Conservation (phyloP, 2,113 vertebrate genomes). For the Oceanodroma tethys region DNA sequence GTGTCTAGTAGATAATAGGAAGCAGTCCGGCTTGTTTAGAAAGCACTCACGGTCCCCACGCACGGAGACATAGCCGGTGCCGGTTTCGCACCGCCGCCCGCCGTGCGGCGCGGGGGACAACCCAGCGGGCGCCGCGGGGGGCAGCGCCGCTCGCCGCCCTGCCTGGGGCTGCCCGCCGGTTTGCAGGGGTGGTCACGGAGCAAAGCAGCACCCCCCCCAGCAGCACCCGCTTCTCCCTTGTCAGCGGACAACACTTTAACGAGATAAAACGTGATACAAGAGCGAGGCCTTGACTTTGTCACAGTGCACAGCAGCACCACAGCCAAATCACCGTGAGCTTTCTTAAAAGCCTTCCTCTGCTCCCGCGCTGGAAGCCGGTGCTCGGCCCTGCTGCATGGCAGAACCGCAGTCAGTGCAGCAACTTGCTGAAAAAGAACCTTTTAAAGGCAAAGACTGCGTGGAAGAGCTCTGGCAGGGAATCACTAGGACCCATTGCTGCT, state of each 20-base stretch:
- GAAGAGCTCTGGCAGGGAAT: too few species aligned
- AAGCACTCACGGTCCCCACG: accelerated
- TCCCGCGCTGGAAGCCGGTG: accelerated
- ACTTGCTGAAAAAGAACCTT: background rate
- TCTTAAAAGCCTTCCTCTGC: background rate
- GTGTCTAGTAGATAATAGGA: background rate
- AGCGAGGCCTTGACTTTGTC: background rate
- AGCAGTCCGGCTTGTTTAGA: background rate
- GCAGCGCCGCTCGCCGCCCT: background rate
- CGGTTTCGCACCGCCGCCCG: background rate
- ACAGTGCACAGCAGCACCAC: background rate
- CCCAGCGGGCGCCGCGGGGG: background rate
- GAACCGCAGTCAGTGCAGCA: accelerated
- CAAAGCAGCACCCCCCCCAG: background rate
- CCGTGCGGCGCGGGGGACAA: background rate
- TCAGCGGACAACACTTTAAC: too few species aligned
- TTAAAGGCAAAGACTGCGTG: background rate
- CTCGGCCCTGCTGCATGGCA: background rate
- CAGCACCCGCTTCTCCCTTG: background rate
- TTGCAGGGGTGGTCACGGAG: background rate
- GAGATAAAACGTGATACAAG: background rate
- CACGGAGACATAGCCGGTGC: accelerated
- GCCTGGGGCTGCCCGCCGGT: background rate
- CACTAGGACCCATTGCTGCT: too few species aligned
- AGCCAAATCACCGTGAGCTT: too few species aligned